Percentiles rank a stretch among this genome's conserved stretches.
Conservation (phyloP, 2,113 vertebrate species). For the human region GRCh38 chr9:91825001-91825500, state of each 20-base stretch:
- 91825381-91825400: background rate
- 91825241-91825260: accelerated
- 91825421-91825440: background rate
- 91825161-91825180: background rate
- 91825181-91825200: background rate
- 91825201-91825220: background rate
- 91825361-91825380: too few species aligned
- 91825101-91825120: background rate
- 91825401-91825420: background rate
- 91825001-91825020: background rate
- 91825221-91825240: background rate
- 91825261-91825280: background rate
- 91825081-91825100: background rate
- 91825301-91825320: background rate
- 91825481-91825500: background rate
- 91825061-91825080: conserved; percentile 25
- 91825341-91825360: too few species aligned
- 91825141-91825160: background rate
- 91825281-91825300: background rate
- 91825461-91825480: too few species aligned
- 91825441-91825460: background rate
- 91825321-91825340: background rate
- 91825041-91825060: background rate
- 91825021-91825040: background rate
- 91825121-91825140: background rate